Evolutionary conservation across 2,797 vertebrate species (phyloP).

Genomic region (Esox lucius): DNA sequence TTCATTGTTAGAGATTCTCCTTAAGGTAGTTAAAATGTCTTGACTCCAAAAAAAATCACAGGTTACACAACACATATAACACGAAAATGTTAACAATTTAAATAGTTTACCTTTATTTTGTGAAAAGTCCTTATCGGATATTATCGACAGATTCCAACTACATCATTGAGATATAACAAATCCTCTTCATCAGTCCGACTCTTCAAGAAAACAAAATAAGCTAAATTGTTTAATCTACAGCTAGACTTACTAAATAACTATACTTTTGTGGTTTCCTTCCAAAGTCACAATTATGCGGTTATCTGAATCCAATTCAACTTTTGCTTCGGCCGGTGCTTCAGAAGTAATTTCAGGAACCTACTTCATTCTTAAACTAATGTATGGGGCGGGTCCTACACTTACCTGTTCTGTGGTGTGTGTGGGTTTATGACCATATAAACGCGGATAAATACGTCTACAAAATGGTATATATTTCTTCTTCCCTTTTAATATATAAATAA

Average conservation of each 20-base stretch:
- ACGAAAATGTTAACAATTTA: background rate
- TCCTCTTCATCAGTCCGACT: background rate
- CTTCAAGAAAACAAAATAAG: background rate
- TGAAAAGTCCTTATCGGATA: background rate
- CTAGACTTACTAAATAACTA: background rate
- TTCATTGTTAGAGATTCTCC: too few species aligned
- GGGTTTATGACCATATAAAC: too few species aligned
- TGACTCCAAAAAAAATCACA: too few species aligned
- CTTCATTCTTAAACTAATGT: background rate
- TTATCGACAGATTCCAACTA: background rate
- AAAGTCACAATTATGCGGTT: background rate
- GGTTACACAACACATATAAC: background rate
- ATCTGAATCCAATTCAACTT: background rate
- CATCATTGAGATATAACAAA: background rate
- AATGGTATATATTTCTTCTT: too few species aligned
- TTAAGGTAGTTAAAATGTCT: too few species aligned
- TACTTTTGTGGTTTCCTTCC: background rate
- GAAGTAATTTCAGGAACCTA: background rate
- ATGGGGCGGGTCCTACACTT: background rate
- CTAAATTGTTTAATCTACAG: background rate
- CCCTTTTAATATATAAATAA: too few species aligned
- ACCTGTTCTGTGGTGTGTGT: background rate
- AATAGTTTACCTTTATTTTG: background rate
- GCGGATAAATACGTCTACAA: too few species aligned
- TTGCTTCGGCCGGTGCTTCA: background rate